Conservation (phyloP, 2,113 vertebrate species). For the Saccopteryx bilineata region DNA sequence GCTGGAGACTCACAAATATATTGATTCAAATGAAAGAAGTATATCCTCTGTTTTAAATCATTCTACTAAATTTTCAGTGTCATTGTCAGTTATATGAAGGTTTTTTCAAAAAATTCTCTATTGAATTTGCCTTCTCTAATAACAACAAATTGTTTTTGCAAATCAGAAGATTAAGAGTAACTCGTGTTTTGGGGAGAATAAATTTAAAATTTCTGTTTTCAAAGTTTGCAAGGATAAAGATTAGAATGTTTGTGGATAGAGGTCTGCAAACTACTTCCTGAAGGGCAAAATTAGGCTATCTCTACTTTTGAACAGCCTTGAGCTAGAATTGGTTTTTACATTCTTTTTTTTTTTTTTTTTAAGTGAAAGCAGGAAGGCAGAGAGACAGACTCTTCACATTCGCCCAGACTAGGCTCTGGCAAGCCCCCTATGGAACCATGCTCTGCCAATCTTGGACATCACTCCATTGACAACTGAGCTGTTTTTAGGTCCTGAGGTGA, state of each 20-base stretch:
- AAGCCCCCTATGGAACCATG: no score
- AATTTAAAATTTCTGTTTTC: slow-evolving; percentile 15
- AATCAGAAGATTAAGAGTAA: background rate
- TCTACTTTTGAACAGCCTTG: background rate
- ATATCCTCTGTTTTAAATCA: background rate
- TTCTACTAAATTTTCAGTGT: slow-evolving; percentile 11
- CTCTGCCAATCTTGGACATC: no score
- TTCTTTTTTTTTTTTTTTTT: background rate
- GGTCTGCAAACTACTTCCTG: background rate
- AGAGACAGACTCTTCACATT: no score
- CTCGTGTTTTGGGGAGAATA: background rate
- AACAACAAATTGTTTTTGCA: slow-evolving; percentile 2
- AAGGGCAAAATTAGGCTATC: background rate
- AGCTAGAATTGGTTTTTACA: background rate
- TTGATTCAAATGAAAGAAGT: background rate
- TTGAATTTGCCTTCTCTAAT: slow-evolving; percentile 11
- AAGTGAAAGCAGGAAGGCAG: no score
- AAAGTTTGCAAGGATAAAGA: background rate
- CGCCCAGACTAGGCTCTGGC: no score
- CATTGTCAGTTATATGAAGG: background rate
- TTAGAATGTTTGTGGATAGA: background rate
- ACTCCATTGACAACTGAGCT: no score
- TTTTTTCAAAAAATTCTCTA: slow-evolving; percentile 29
- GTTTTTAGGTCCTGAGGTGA: no score
- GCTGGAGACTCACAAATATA: background rate